A percentile compares a stretch with the other conserved stretches of the same genome.
phyloP scores from a whole-genome alignment of 2,113 vertebrate species.

The Numida meleagris region DNA sequence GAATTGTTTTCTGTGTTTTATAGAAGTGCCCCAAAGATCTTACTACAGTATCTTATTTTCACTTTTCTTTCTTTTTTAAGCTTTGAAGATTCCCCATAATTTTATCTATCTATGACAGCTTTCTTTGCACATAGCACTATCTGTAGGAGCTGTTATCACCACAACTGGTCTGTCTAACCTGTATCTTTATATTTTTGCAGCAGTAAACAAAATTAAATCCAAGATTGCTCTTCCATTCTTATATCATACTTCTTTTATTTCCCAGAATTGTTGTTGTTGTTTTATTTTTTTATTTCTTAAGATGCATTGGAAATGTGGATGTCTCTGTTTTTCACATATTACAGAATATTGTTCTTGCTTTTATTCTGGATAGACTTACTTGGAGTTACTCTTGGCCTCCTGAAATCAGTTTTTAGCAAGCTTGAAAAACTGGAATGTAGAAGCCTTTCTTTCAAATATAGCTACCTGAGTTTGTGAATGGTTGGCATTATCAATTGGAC shows the following conservation, averaged over 20 bases:
- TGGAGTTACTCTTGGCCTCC: not conserved
- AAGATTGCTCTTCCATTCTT: not conserved
- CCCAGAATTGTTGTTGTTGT: not conserved
- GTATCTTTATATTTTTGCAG: not conserved
- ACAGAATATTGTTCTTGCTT: not conserved
- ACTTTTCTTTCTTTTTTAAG: not conserved
- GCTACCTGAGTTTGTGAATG: not conserved
- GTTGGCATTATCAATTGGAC: not conserved
- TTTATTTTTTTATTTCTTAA: not conserved
- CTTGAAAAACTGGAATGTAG: not conserved
- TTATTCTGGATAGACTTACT: not conserved
- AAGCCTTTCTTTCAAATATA: not conserved
- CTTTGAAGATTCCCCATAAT: not conserved
- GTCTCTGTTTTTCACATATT: not conserved
- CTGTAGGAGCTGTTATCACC: not conserved
- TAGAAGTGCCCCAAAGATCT: not conserved
- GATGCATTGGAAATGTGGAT: not conserved
- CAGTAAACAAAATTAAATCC: not conserved
- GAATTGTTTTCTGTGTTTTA: not conserved
- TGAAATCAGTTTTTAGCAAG: not conserved
- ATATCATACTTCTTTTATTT: not conserved
- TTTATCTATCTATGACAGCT: not conserved
- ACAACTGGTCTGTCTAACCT: not conserved
- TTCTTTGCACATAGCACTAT: not conserved
- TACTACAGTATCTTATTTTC: not conserved